These are phyloP conservation scores for Mugil cephalus DNA, from an alignment of 2,113 vertebrate species.

Conservation along the genomic window DNA sequence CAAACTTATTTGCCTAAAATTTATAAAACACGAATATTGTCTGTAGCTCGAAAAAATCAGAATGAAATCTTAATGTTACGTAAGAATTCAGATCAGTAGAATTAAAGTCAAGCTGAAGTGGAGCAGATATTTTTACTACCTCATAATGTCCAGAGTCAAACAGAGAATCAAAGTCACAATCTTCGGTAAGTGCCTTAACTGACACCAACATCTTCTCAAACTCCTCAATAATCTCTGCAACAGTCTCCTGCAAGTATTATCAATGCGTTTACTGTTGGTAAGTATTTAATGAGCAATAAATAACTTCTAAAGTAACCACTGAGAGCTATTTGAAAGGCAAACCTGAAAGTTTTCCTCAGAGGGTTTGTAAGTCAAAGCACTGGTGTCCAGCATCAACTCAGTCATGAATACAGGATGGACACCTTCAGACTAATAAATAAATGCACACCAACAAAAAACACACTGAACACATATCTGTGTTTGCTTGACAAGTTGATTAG, in stretches of 20 bases:
- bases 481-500: not conserved
- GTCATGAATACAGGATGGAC: slow-evolving; percentile 85
- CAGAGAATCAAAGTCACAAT: slow-evolving; percentile 83
- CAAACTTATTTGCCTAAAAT: slow-evolving; percentile 72
- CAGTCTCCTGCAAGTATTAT: slow-evolving; percentile 72
- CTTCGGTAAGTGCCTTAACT: slow-evolving; percentile 81
- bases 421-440: slow-evolving; percentile 53
- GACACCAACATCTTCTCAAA: slow-evolving; percentile 84
- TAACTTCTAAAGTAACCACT: not conserved
- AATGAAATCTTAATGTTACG: not conserved
- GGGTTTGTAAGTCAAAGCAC: slow-evolving; percentile 84
- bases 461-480: not conserved
- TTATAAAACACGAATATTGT: not conserved
- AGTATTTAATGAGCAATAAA: not conserved
- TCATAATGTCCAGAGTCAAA: slow-evolving; percentile 68
- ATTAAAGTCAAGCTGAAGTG: not conserved
- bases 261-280: not conserved
- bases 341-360: slow-evolving; percentile 88
- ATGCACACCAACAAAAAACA: slow-evolving; percentile 20
- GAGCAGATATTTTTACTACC: slow-evolving; percentile 64
- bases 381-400: slow-evolving; percentile 85
- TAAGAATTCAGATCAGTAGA: not conserved
- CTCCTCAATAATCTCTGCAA: slow-evolving; percentile 78
- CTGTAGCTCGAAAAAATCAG: fast-evolving
- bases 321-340: slow-evolving; percentile 30